Percentiles rank a stretch among this genome's conserved stretches.
These are phyloP conservation scores for Mylabris sibirica DNA, from an alignment of 2,888 invertebrate species.

Conservation along the genomic window DNA sequence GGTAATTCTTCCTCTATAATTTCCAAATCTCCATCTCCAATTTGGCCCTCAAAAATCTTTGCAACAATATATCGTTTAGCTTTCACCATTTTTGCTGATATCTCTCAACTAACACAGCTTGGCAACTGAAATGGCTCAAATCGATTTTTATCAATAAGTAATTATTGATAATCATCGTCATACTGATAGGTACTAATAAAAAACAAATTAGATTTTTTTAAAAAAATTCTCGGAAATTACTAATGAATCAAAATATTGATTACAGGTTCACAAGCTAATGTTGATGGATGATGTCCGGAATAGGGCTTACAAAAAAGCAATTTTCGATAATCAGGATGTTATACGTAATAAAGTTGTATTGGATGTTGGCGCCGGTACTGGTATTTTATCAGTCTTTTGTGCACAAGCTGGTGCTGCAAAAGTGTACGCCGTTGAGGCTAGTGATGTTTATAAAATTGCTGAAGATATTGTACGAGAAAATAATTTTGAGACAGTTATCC, in stretches of 20 bases:
- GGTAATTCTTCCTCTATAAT: slow-evolving; percentile 72
- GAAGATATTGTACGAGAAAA: slow-evolving; percentile 76
- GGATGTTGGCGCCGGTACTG: slow-evolving; percentile 87
- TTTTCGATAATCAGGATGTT: slow-evolving; percentile 69
- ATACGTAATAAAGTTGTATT: slow-evolving; percentile 83
- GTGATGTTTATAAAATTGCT: slow-evolving; percentile 71
- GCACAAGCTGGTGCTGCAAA: slow-evolving; percentile 89
- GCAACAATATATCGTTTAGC: slow-evolving; percentile 70
- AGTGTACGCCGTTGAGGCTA: slow-evolving; percentile 87
- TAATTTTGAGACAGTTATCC: slow-evolving; percentile 69
- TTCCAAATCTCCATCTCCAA: slow-evolving; percentile 69
- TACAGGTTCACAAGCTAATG: slow-evolving; percentile 82
- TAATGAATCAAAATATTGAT: not conserved
- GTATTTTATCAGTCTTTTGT: slow-evolving; percentile 89
- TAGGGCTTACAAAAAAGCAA: slow-evolving; percentile 81
- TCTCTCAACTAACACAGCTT: not conserved
- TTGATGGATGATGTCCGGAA: slow-evolving; percentile 79
- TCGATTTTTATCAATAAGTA: not conserved
- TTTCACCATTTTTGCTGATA: slow-evolving; percentile 58
- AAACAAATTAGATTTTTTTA: not conserved
- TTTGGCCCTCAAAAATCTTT: slow-evolving; percentile 71
- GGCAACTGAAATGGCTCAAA: not conserved
- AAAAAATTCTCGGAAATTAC: not conserved
- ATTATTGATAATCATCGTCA: not conserved
- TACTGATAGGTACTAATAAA: not conserved